Conservation (phyloP, 1,140 invertebrate species). For the Hycleus cichorii region DNA sequence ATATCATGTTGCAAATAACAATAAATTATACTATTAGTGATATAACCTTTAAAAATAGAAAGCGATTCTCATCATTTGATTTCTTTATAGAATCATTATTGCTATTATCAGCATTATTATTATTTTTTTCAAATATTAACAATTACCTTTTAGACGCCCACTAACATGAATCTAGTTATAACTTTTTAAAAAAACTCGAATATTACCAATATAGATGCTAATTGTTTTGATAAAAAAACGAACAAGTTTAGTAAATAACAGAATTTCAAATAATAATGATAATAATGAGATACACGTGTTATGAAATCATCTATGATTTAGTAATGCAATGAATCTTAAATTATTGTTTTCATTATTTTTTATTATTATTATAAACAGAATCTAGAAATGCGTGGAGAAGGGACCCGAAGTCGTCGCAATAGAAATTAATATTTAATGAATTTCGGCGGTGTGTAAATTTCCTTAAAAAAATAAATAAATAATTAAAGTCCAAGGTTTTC, state of each 20-base stretch:
- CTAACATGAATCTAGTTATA: conserved; percentile 9
- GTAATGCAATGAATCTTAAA: too few relatives aligned
- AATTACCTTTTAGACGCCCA: conserved; percentile 16
- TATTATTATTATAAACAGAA: too few relatives aligned
- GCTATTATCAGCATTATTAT: too few relatives aligned
- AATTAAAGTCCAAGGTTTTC: conserved; percentile 9
- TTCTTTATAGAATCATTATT: not conserved
- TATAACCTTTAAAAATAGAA: conserved; percentile 28
- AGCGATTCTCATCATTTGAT: conserved; percentile 18
- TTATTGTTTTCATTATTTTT: too few relatives aligned
- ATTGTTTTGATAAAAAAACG: conserved; percentile 12
- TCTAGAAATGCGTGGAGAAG: too few relatives aligned
- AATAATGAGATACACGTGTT: too few relatives aligned
- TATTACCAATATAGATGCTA: conserved; percentile 1
- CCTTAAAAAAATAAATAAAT: conserved; percentile 3
- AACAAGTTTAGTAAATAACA: conserved; percentile 7
- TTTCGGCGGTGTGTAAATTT: conserved; percentile 5
- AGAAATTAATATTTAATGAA: conserved; percentile 1
- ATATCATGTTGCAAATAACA: conserved; percentile 13
- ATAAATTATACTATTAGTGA: conserved; percentile 20
- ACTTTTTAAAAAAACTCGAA: not conserved
- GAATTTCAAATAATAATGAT: too few relatives aligned
- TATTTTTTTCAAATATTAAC: not conserved
- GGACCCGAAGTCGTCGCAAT: not conserved
- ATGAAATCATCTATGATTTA: too few relatives aligned